phyloP scores from a whole-genome alignment of 2,797 vertebrate species.

The Arctocebus calabarensis region DNA sequence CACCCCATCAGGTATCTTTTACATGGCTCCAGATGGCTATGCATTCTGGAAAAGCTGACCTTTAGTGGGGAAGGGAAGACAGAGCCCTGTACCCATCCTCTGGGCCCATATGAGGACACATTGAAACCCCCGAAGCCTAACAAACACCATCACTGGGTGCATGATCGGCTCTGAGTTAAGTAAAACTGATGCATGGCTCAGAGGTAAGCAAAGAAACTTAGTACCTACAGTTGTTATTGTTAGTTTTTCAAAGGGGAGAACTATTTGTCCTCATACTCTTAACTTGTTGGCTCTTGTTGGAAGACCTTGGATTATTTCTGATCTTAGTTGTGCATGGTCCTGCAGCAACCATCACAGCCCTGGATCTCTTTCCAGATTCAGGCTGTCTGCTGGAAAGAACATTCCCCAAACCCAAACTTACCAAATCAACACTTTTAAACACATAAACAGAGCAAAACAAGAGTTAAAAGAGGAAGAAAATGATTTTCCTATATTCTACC shows the following conservation, averaged over 20 bases:
- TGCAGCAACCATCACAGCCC: conserved; percentile 1
- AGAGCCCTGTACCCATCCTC: background rate
- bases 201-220: background rate
- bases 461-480: background rate
- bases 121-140: background rate
- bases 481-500: background rate
- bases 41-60: background rate
- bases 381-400: conserved; percentile 41
- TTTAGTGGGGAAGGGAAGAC: background rate
- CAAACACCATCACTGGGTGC: background rate
- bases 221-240: background rate
- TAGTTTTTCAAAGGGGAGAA: conserved; percentile 32
- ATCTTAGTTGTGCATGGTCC: background rate
- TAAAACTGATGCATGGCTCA: no score
- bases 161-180: no score
- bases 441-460: background rate
- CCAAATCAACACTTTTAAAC: background rate
- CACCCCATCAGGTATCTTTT: background rate
- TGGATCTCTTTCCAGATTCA: conserved; percentile 1
- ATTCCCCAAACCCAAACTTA: background rate
- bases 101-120: background rate
- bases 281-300: background rate
- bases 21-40: background rate
- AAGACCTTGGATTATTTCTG: conserved; percentile 36
- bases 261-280: background rate